A percentile compares a stretch with the other conserved stretches of the same genome.
These are phyloP conservation scores for Chirona hameri DNA, from an alignment of 2,888 invertebrate species.

Conservation along the genomic window DNA sequence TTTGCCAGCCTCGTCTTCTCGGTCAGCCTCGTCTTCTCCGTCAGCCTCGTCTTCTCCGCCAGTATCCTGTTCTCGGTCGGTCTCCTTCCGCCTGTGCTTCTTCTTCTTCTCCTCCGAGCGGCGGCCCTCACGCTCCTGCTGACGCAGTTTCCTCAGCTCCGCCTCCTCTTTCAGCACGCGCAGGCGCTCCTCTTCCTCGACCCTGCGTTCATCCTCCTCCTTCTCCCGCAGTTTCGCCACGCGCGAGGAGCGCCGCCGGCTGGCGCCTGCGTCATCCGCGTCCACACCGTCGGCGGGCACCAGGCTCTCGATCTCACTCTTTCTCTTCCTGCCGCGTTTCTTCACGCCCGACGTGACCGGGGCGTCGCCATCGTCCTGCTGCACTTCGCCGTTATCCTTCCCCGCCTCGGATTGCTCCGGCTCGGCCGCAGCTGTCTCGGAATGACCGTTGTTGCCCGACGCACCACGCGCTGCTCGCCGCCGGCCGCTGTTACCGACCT, in stretches of 20 bases:
- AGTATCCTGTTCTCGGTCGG: slow-evolving; percentile 30
- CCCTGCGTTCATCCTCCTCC: slow-evolving; percentile 74
- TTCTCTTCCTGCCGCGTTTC: slow-evolving; percentile 23
- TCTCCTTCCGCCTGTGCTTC: slow-evolving; percentile 44
- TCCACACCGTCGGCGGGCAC: background rate
- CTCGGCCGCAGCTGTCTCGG: slow-evolving; percentile 31
- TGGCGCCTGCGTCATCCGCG: slow-evolving; percentile 53
- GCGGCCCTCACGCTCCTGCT: slow-evolving; percentile 40
- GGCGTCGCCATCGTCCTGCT: slow-evolving; percentile 27
- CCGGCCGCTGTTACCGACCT: slow-evolving; percentile 61
- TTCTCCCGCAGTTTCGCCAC: slow-evolving; percentile 83
- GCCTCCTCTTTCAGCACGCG: slow-evolving; percentile 61
- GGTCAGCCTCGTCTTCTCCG: slow-evolving; percentile 41
- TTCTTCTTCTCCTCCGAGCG: slow-evolving; percentile 32
- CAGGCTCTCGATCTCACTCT: slow-evolving; percentile 27
- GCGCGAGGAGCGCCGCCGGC: slow-evolving; percentile 70
- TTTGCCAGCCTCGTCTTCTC: slow-evolving; percentile 44
- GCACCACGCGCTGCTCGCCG: background rate
- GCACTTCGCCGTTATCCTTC: slow-evolving; percentile 35
- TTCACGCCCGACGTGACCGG: background rate
- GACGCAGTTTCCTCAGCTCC: slow-evolving; percentile 40
- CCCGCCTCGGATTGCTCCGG: slow-evolving; percentile 22
- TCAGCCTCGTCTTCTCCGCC: slow-evolving; percentile 45
- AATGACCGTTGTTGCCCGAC: slow-evolving; percentile 36
- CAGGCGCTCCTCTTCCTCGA: slow-evolving; percentile 68